Conservation (phyloP, 2,888 invertebrate genomes). For the Sesia apiformis region DNA sequence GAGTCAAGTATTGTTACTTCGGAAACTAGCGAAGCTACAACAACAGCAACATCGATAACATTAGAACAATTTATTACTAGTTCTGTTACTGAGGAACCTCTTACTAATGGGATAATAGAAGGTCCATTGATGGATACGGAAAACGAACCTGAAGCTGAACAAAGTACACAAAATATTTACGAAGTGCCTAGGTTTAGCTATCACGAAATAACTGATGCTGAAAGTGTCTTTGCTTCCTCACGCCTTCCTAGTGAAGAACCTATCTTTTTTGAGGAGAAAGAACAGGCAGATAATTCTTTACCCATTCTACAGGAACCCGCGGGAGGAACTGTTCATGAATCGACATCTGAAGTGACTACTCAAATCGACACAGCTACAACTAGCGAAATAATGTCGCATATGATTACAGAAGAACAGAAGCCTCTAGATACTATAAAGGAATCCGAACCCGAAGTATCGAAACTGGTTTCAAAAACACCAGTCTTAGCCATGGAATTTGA, state of each 20-base stretch:
- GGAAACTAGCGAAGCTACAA: background rate
- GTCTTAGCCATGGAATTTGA: background rate
- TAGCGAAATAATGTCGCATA: background rate
- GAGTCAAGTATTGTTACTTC: background rate
- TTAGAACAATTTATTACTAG: background rate
- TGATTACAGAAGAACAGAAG: background rate
- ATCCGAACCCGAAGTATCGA: background rate
- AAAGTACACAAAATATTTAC: conserved; percentile 9
- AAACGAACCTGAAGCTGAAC: background rate
- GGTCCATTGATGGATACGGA: background rate
- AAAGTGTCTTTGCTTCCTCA: conserved; percentile 22
- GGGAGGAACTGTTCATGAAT: background rate
- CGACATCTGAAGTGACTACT: background rate
- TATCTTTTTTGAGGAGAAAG: background rate
- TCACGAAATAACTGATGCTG: conserved; percentile 37
- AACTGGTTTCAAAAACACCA: background rate
- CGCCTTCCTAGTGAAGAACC: conserved; percentile 1
- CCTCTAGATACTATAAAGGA: background rate
- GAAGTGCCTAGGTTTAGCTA: conserved; percentile 34
- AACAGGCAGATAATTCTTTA: background rate
- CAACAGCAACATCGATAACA: background rate
- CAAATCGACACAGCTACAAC: background rate
- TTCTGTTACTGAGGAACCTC: background rate
- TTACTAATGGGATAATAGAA: conserved; percentile 1
- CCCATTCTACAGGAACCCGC: background rate